A percentile compares a stretch with the other conserved stretches of the same genome.
These are phyloP conservation scores for Syndactyla subalaris DNA, from an alignment of 2,797 vertebrate species.

Conservation along the genomic window DNA sequence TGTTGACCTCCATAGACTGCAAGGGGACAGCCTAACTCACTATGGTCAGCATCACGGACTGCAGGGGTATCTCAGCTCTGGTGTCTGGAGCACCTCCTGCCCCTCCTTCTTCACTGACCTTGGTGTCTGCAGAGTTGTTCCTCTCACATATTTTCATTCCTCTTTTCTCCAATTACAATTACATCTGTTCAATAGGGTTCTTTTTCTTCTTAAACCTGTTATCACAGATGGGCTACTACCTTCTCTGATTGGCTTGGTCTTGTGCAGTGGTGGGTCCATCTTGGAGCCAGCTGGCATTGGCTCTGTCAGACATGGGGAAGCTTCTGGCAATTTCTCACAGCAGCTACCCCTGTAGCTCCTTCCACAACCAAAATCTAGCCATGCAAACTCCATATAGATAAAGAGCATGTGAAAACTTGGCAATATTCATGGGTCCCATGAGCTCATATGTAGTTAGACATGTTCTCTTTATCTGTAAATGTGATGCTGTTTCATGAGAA, in stretches of 20 bases:
- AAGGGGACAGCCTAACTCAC: not conserved
- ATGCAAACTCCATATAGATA: not conserved
- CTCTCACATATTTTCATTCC: not conserved
- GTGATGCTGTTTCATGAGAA: not conserved
- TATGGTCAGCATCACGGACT: fast-evolving
- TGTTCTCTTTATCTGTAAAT: not conserved
- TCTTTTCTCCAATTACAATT: not conserved
- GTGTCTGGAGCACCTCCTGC: not conserved
- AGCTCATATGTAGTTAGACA: not conserved
- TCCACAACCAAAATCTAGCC: not conserved
- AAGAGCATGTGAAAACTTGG: not conserved
- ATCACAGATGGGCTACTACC: not conserved
- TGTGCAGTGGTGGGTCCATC: not conserved
- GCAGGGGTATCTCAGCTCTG: not conserved
- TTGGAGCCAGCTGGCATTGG: not conserved
- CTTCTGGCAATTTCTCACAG: not conserved
- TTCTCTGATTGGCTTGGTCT: not conserved
- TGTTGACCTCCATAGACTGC: not conserved
- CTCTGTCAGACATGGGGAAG: not conserved
- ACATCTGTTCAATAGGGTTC: no score
- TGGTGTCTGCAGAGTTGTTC: not conserved
- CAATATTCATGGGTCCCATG: not conserved
- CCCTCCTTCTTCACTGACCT: no score
- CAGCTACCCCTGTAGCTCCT: fast-evolving
- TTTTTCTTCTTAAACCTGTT: not conserved